Conservation (phyloP, 2,797 vertebrate species). For the Scolopax bukidnonensis region DNA sequence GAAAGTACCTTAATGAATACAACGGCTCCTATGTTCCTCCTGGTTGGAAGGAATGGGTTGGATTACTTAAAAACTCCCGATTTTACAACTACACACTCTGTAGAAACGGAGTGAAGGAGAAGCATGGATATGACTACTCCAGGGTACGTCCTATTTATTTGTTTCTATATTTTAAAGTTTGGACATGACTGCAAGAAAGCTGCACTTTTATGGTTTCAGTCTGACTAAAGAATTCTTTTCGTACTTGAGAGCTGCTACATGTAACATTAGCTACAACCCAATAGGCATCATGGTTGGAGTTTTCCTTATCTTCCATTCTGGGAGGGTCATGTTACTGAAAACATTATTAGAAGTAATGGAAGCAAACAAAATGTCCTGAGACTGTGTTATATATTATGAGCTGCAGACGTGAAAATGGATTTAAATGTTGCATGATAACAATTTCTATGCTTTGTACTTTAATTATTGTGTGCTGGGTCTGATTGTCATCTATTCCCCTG, state of each 20-base stretch:
- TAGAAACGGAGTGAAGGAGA: conserved; percentile 91
- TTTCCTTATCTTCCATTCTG: background rate
- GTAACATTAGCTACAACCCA: background rate
- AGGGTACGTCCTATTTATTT: conserved; percentile 79
- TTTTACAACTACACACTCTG: conserved; percentile 98
- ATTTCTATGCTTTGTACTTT: conserved; percentile 10
- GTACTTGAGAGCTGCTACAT: background rate
- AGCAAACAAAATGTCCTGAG: background rate
- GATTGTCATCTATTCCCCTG: background rate
- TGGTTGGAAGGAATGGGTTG: conserved; percentile 96
- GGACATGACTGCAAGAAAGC: background rate
- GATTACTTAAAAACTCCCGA: conserved; percentile 94
- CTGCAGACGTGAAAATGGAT: conserved; percentile 9
- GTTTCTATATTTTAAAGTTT: background rate
- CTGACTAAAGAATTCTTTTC: background rate
- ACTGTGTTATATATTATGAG: background rate
- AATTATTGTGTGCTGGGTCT: background rate
- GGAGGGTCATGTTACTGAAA: conserved; percentile 3
- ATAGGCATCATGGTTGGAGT: background rate
- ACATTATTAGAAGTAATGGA: background rate
- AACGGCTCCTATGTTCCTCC: conserved; percentile 94
- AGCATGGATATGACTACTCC: conserved; percentile 90
- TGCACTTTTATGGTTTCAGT: background rate
- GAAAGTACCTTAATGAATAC: conserved; percentile 98
- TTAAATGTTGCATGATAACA: conserved; percentile 5